Evolutionary conservation across 2,888 invertebrate species (phyloP).

Genomic region (Phyto melanocephala): DNA sequence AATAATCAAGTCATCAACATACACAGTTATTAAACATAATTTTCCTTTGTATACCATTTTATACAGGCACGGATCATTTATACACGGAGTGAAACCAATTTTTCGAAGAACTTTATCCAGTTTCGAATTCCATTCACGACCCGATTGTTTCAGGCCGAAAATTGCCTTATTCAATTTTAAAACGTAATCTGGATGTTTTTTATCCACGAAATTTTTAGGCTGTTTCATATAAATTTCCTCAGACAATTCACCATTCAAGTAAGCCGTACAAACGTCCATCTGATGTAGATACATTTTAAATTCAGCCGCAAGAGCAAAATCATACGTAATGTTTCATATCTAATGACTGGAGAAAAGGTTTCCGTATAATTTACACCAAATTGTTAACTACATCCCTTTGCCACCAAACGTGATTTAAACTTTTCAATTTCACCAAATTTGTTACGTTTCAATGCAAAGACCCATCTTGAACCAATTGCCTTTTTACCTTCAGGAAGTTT

Average conservation of each 20-base stretch:
- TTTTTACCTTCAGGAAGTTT: slow-evolving; percentile 39
- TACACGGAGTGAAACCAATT: too few species aligned
- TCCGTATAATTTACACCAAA: slow-evolving; percentile 58
- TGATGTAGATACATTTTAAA: slow-evolving; percentile 61
- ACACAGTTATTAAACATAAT: slow-evolving; percentile 3
- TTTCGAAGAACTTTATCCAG: too few species aligned
- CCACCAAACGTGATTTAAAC: slow-evolving; percentile 55
- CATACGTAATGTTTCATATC: slow-evolving; percentile 64
- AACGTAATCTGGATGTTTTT: too few species aligned
- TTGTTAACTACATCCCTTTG: slow-evolving; percentile 61
- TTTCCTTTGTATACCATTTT: slow-evolving; percentile 22
- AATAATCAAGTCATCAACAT: slow-evolving; percentile 50
- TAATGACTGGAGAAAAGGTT: slow-evolving; percentile 60
- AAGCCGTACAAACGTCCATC: slow-evolving; percentile 63
- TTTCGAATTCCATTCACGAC: too few species aligned
- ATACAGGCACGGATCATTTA: slow-evolving; percentile 63
- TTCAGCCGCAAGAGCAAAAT: slow-evolving; percentile 61
- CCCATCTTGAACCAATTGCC: slow-evolving; percentile 63
- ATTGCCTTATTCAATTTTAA: too few species aligned
- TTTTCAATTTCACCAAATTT: slow-evolving; percentile 22
- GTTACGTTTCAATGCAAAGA: slow-evolving; percentile 53
- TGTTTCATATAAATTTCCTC: too few species aligned
- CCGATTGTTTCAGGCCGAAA: too few species aligned
- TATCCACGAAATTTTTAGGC: too few species aligned
- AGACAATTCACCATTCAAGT: too few species aligned